These are phyloP conservation scores for Hydrotaea diabolus DNA, from an alignment of 2,888 invertebrate species.

Conservation along the genomic window DNA sequence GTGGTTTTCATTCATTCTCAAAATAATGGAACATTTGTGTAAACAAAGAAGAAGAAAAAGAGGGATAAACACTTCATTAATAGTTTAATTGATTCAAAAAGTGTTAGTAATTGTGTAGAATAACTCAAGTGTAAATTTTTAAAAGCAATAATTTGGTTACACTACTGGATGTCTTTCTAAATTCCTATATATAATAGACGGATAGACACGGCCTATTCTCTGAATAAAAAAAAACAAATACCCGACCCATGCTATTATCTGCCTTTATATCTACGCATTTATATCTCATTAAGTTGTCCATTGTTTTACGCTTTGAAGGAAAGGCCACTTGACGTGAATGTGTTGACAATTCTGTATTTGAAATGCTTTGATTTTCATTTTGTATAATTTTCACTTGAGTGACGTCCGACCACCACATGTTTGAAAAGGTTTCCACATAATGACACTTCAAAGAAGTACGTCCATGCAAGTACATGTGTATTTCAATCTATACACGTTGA, in stretches of 20 bases:
- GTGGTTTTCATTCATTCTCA: no score
- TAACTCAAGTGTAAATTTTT: no score
- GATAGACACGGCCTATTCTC: no score
- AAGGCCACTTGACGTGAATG: constrained; percentile 18
- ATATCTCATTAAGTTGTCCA: not conserved
- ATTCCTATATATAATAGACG: no score
- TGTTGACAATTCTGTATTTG: constrained; percentile 1
- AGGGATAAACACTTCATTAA: no score
- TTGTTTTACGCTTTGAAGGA: not conserved
- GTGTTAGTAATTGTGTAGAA: no score
- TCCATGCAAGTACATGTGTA: not conserved
- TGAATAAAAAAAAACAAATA: not conserved
- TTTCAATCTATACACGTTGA: not conserved
- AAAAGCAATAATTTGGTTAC: no score
- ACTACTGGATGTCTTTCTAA: no score
- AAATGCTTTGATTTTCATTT: constrained; percentile 30
- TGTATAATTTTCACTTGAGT: constrained; percentile 11
- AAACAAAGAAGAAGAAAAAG: no score
- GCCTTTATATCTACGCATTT: not conserved
- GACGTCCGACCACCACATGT: not conserved
- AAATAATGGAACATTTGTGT: no score
- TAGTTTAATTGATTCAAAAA: no score
- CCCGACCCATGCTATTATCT: not conserved
- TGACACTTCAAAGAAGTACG: constrained; percentile 20
- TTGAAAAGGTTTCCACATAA: constrained; percentile 1